Conservation (phyloP, 2,888 invertebrate species). For the Apeira syringaria region DNA sequence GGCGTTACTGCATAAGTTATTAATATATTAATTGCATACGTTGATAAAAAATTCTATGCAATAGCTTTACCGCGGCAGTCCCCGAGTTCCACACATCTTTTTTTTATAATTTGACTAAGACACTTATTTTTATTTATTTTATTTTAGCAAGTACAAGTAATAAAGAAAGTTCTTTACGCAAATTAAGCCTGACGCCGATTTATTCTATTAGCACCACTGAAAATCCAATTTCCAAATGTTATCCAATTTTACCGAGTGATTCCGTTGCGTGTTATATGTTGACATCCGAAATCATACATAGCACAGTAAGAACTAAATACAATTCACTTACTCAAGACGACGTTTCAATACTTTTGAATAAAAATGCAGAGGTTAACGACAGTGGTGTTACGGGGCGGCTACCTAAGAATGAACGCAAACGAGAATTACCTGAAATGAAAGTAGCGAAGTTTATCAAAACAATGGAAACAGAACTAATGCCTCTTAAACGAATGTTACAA, state of each 20-base stretch:
- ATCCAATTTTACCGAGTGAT: conserved; percentile 6
- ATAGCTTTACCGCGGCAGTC: no score
- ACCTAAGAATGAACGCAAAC: conserved; percentile 11
- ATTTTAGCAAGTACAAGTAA: conserved; percentile 9
- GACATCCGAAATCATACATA: conserved; percentile 6
- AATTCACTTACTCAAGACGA: conserved; percentile 1
- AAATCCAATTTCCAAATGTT: conserved; percentile 9
- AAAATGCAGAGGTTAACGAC: conserved; percentile 7
- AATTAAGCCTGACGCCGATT: conserved; percentile 50
- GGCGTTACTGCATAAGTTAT: no score
- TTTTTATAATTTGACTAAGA: no score
- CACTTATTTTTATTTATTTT: no score
- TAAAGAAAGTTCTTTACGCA: conserved; percentile 31
- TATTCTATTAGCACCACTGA: conserved; percentile 51
- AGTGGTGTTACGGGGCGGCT: neutral
- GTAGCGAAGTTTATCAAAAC: conserved; percentile 50
- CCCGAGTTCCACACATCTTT: neutral
- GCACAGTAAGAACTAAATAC: neutral
- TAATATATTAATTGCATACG: no score
- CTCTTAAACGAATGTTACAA: conserved; percentile 56
- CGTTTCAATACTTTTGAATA: conserved; percentile 3
- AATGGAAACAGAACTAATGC: conserved; percentile 63
- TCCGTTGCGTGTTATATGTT: conserved; percentile 8
- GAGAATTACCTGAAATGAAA: conserved; percentile 50
- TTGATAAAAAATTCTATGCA: no score